Evolutionary conservation across 2,113 vertebrate genomes (phyloP), one percentile per base, ranked within the genome.

Genomic region (Merops nubicus): DNA sequence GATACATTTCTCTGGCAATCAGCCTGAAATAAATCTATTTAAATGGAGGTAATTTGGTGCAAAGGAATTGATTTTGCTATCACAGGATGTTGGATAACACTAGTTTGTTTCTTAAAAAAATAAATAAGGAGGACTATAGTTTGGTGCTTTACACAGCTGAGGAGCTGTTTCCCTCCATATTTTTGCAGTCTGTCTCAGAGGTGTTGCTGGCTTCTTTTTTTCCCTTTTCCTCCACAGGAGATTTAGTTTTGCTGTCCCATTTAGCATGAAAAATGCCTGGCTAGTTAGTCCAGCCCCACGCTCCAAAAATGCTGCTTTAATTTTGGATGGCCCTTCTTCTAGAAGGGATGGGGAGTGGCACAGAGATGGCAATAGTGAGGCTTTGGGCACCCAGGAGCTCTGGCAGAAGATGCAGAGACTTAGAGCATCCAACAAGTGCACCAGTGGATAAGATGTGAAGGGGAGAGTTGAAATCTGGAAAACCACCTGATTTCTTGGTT

Each of bases 31-130:
- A 94, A 69, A 86, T 96, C 75, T 73, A 73, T 95, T 90, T 94
- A 83, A 96, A 91, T 83, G 86, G 75, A 88, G 91, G 88, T 90
- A 91, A 88, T 93, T 94, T 96, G 85, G 50, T 85, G 67, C 79
- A 86, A 80, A 95, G 76, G 63, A 88, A 88, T 95, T 80, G 92
- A 96, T 97, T 94, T 90, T 95, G 59, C 72, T 86, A 4, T 92
- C 33, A 5, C 31, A 23, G 28, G 28, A 25, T 79, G 86, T 77
- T 95, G 63, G 77, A 88, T 93, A 88, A 84, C 21, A 40, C 16
- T 54, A 26, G 68, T 82, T 92, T 79, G 12, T 69, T 89, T 31
- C 26, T 62, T 25, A 53, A 33, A 22, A 45, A 48, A 73, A 57
- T 42, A 28, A 20, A 56, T 28, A 3, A 40, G 16, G 31, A 64